A percentile compares a stretch with the other conserved stretches of the same genome.
Conservation (phyloP, 2,113 vertebrate species). For the Fregetta grallaria region DNA sequence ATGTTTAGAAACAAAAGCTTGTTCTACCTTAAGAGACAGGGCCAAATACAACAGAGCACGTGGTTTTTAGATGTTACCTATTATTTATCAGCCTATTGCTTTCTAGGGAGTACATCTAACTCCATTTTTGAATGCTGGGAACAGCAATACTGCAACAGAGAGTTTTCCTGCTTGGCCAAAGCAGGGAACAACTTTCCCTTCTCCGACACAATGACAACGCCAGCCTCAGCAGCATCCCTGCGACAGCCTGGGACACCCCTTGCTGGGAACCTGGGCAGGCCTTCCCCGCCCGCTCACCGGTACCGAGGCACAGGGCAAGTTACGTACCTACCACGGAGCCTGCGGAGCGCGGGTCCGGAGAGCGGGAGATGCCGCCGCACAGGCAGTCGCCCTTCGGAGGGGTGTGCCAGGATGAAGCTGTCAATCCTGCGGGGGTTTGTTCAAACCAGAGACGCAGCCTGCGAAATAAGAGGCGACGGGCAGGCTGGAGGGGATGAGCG, state of each 20-base stretch:
- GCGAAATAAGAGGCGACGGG: neutral
- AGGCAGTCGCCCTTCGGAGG: neutral
- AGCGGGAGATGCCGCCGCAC: neutral
- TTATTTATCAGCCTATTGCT: neutral
- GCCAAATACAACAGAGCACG: neutral
- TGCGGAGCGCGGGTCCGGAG: neutral
- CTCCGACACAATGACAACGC: fast-evolving
- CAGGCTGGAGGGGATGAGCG: neutral
- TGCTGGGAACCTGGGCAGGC: neutral
- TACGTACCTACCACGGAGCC: neutral
- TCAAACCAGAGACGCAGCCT: neutral
- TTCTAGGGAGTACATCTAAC: neutral
- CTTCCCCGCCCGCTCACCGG: fast-evolving
- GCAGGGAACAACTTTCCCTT: neutral
- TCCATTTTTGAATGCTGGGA: neutral
- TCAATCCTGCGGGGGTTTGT: neutral
- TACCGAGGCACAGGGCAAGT: neutral
- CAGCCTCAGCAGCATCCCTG: neutral
- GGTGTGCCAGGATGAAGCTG: neutral
- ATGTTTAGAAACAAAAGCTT: neutral
- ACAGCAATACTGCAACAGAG: neutral
- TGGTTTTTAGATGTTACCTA: neutral
- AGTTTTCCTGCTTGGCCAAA: neutral
- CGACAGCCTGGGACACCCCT: fast-evolving
- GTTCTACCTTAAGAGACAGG: no score